These are phyloP conservation scores for Vidua macroura DNA, from an alignment of 2,113 vertebrate genomes.

Conservation along the genomic window DNA sequence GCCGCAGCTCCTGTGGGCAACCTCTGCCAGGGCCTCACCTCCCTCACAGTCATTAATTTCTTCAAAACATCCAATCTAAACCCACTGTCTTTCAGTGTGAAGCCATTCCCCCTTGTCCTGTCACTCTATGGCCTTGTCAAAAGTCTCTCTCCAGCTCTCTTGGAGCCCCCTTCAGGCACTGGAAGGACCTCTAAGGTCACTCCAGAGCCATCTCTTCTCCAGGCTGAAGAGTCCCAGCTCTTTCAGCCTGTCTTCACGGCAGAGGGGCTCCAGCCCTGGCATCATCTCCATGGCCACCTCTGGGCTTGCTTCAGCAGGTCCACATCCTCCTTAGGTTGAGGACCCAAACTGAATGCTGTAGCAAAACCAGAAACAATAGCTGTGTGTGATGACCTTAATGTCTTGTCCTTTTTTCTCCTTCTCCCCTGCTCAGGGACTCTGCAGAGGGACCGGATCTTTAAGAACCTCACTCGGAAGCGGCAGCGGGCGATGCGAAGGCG, in stretches of 20 bases:
- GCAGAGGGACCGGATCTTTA: slow-evolving; percentile 77
- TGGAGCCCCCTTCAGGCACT: not conserved
- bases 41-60: not conserved
- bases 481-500: slow-evolving; percentile 87
- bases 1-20: not conserved
- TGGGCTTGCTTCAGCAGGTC: not conserved
- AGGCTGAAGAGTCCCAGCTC: not conserved
- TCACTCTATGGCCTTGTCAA: not conserved
- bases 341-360: not conserved
- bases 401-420: not conserved
- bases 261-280: not conserved
- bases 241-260: not conserved
- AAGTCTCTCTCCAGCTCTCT: not conserved
- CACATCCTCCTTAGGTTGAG: accelerated
- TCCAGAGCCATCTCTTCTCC: not conserved
- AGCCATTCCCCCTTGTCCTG: not conserved
- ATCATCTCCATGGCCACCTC: not conserved
- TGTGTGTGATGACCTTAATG: too few relatives aligned
- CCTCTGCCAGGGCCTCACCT: not conserved
- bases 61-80: not conserved
- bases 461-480: slow-evolving; percentile 88
- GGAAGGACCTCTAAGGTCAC: not conserved
- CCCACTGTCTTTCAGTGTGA: not conserved
- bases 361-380: not conserved
- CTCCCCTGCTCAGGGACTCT: slow-evolving; percentile 64